Evolutionary conservation across 2,888 invertebrate genomes (phyloP), one percentile per base, ranked within the genome.

Genomic region (Caenorhabditis panamensis): DNA sequence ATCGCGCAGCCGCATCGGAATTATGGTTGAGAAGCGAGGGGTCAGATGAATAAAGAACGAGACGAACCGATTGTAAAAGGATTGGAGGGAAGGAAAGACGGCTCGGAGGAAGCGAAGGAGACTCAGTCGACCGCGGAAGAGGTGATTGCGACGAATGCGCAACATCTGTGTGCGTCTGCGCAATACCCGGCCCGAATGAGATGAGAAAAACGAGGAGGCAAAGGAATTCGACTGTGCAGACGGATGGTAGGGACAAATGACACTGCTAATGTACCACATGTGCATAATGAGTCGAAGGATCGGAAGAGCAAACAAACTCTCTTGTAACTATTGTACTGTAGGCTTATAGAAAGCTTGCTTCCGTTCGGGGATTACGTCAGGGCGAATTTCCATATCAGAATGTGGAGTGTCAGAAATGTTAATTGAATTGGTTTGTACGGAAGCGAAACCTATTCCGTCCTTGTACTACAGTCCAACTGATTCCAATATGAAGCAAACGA

Each of bases 71-170:
- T 72, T 58, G 63, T 72, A 72, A 72, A 72, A 63, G 69, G 41
- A 67, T 67, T 59, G 71, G 62, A n/a, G 16, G 24, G 37, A 53
- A 22, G 62, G 71, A 22, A 22, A 51, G 36, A 26, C 61, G 49
- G 26, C 51, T 59, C 69, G 31, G 56, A 62, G 54, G 37, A 59
- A 18, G n/a, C 54, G 37, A 37, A 31, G n/a, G 22, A 49, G 64
- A 58, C 64, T 62, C 72, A 56, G 69, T 62, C 69, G 69, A 71
- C 69, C 61, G 61, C 20, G 56, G 63, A 64, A 56, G 64, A 64
- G 73, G 64, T 73, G 73, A 64, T 64, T 64, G 64, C 53, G 67
- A 66, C 59, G 66, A 66, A 67, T 61, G 67, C 67, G 75, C 75
- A 75, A 75, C 66, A 75, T 67, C 64, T 51, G 63, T 63, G 56